These are phyloP conservation scores for Pangasius macronema DNA, from an alignment of 2,797 vertebrate species.

Conservation along the genomic window DNA sequence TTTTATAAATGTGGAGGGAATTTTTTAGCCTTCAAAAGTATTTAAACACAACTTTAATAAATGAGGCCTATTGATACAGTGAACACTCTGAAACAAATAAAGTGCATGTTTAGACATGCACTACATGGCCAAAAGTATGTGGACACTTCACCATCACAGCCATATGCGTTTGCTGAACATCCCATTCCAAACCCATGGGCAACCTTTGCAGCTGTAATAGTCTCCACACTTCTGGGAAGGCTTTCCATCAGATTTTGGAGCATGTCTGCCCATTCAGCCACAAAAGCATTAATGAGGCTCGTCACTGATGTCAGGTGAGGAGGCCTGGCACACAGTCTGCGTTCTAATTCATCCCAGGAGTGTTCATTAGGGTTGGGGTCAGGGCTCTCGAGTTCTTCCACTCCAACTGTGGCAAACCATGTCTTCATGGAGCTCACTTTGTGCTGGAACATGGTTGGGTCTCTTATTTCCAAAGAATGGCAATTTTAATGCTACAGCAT, in stretches of 20 bases:
- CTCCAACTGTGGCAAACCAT: background rate
- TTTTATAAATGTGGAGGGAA: background rate
- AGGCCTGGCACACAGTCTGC: background rate
- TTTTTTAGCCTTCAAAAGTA: background rate
- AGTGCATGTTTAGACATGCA: background rate
- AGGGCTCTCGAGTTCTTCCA: background rate
- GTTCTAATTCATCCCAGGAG: background rate
- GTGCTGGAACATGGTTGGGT: background rate
- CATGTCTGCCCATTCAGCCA: background rate
- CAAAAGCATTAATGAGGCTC: background rate
- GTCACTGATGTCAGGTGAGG: background rate
- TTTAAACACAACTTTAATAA: background rate
- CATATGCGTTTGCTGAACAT: background rate
- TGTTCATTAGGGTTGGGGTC: background rate
- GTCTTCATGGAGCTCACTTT: background rate
- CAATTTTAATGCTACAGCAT: slow-evolving; percentile 2
- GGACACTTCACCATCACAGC: background rate
- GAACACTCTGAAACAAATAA: background rate
- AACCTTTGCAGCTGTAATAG: background rate
- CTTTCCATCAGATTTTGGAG: background rate
- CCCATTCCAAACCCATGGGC: background rate
- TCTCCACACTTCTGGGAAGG: background rate
- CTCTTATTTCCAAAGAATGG: background rate
- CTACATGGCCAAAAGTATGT: background rate
- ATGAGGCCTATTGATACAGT: background rate